Base-by-base conservation (phyloP, 2,888 invertebrate genomes). In the Ormyrus labotus region DNA sequence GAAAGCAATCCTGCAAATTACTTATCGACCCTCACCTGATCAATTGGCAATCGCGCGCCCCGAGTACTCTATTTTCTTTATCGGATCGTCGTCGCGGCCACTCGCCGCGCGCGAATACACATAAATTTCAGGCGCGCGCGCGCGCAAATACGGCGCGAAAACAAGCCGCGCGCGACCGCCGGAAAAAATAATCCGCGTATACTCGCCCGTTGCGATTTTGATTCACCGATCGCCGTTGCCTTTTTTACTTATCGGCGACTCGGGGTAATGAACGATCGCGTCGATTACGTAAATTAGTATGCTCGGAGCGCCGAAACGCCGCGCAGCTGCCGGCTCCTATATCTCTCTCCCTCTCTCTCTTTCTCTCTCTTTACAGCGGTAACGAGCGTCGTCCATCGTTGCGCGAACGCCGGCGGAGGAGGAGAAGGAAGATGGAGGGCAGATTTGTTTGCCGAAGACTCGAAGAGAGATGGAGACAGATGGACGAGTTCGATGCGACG, bases 201-300 rank as follows among this genome's bases (percentile, higher is more conserved):
- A 19, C 19, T 19, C 19, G 19, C 19, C 19, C 19, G 19, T 11
- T 55, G n/a, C 47, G 7, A 75, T 53, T 80, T 75, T 76, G 80
- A 80, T 71, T 75, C 69, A 80, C 76, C 51, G 80, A 76, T 71
- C 71, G 65, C 55, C 60, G 65, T 55, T 67, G 80, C 75, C 13
- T 13, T 13, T 13, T 70, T 76, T 72, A 72, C 76, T 80, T 72
- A 72, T 80, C 72, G 80, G 78, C 65, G 75, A 55, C 69, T 48
- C 6, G 13, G 81, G 13, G 81, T 70, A 81, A 81, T 81, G 74
- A 81, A 81, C 70, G 81, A 81, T 81, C 58, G 74, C 78, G 61
- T 78, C 81, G 74, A 81, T 81, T 81, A 78, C 78, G 81, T 78
- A 78, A 81, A 81, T 81, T 81, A 81, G 81, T 67, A 61, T 64